Conservation (phyloP, 1,140 invertebrate genomes). For the Phymastichus coffea region DNA sequence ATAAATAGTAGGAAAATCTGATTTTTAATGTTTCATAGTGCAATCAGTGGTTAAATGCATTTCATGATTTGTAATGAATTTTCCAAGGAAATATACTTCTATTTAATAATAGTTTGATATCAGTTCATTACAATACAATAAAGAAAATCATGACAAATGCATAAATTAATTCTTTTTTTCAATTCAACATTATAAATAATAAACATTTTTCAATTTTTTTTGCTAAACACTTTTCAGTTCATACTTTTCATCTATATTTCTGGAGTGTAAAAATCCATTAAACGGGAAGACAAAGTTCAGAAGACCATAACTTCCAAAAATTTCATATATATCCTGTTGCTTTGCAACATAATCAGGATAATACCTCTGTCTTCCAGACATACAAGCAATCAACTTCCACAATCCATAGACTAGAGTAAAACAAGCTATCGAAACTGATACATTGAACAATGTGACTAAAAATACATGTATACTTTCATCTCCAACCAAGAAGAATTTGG, state of each 20-base stretch:
- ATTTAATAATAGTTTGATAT: too few relatives aligned
- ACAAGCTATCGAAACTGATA: slow-evolving; percentile 35
- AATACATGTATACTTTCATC: slow-evolving; percentile 34
- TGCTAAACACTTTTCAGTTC: slow-evolving; percentile 36
- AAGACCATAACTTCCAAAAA: slow-evolving; percentile 44
- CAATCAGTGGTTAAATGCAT: too few relatives aligned
- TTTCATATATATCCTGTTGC: slow-evolving; percentile 33
- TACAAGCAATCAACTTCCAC: slow-evolving; percentile 40
- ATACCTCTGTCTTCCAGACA: slow-evolving; percentile 38
- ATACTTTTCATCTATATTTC: slow-evolving; percentile 37
- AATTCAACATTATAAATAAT: slow-evolving; percentile 1
- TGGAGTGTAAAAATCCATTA: slow-evolving; percentile 39
- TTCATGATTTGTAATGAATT: too few relatives aligned
- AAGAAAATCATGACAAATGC: too few relatives aligned
- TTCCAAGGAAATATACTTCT: neutral
- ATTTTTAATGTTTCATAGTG: too few relatives aligned
- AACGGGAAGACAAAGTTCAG: slow-evolving; percentile 43
- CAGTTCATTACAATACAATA: too few relatives aligned
- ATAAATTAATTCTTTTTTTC: neutral
- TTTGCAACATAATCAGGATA: slow-evolving; percentile 29
- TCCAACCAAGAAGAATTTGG: slow-evolving; percentile 30
- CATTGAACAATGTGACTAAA: slow-evolving; percentile 38
- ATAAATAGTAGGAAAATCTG: neutral
- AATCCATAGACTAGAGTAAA: slow-evolving; percentile 34
- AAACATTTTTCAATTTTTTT: neutral